A percentile compares a stretch with the other conserved stretches of the same genome.
phyloP scores from a whole-genome alignment of 2,888 invertebrate genomes.

The Hoplodrina blanda region DNA sequence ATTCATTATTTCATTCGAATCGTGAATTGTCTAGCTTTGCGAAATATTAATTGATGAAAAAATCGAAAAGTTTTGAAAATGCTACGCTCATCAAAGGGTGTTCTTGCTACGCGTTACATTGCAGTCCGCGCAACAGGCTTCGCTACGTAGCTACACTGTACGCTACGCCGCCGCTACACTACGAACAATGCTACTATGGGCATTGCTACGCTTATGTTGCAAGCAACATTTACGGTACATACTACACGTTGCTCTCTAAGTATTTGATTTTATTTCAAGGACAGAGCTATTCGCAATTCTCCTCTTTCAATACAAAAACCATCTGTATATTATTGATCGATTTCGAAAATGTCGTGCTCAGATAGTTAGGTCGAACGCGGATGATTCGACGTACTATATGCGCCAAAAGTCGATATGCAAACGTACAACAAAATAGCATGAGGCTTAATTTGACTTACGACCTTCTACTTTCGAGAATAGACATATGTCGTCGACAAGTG shows the following conservation, averaged over 20 bases:
- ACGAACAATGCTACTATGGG: neutral
- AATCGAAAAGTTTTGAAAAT: neutral
- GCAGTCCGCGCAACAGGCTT: neutral
- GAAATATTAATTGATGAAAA: neutral
- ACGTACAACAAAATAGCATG: no score
- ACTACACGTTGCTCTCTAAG: neutral
- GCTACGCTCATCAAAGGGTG: neutral
- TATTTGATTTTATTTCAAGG: slow-evolving; percentile 16
- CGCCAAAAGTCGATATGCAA: no score
- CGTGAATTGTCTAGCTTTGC: neutral
- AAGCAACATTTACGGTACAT: neutral
- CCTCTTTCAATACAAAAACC: slow-evolving; percentile 1
- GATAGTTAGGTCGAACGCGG: slow-evolving; percentile 25
- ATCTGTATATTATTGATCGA: neutral
- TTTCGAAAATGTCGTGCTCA: slow-evolving; percentile 22
- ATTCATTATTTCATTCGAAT: neutral
- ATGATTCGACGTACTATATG: slow-evolving; percentile 45
- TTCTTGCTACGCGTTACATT: neutral
- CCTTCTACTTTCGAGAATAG: no score
- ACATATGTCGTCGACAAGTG: no score
- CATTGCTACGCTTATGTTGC: slow-evolving; percentile 4
- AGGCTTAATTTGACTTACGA: no score
- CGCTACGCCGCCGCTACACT: neutral
- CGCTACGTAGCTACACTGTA: neutral
- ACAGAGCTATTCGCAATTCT: neutral